These are phyloP conservation scores for Lepidocyrtoides sp. DNA, from an alignment of 2,888 invertebrate species.

Conservation along the genomic window DNA sequence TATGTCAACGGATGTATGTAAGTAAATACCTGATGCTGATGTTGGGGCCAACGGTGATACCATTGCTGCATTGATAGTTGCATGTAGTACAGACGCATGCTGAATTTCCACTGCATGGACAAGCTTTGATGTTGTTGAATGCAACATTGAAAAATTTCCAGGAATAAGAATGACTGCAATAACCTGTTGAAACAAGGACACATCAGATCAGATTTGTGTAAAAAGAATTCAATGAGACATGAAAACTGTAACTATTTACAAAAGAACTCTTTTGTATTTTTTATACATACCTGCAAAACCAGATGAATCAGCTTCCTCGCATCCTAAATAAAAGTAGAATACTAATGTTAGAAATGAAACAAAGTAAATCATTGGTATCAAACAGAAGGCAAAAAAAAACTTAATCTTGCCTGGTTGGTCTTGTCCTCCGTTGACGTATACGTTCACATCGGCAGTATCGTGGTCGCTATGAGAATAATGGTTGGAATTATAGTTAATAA, in stretches of 20 bases:
- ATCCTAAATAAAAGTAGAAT: conserved; percentile 21
- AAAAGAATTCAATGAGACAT: not conserved
- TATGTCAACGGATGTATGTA: no score
- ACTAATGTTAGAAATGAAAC: not conserved
- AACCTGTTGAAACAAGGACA: conserved; percentile 51
- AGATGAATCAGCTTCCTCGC: conserved; percentile 69
- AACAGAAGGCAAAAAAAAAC: not conserved
- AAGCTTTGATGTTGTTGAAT: conserved; percentile 54
- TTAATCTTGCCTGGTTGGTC: conserved; percentile 72
- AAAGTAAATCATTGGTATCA: not conserved
- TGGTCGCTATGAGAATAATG: no score
- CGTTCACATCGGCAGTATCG: conserved; percentile 76
- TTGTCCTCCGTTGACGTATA: conserved; percentile 80
- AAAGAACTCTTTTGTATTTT: not conserved
- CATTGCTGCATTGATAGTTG: conserved; percentile 57
- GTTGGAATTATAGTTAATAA: not conserved
- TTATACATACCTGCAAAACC: conserved; percentile 57
- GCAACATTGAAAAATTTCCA: conserved; percentile 62
- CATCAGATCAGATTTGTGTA: not conserved
- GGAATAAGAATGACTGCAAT: conserved; percentile 79
- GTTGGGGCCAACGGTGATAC: conserved; percentile 61
- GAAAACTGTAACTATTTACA: not conserved
- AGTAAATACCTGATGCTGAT: conserved; percentile 57
- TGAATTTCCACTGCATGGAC: conserved; percentile 74
- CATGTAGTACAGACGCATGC: conserved; percentile 69